Evolutionary conservation across 1,140 invertebrate genomes (phyloP).

Genomic region (Hydropsyche tenuis): DNA sequence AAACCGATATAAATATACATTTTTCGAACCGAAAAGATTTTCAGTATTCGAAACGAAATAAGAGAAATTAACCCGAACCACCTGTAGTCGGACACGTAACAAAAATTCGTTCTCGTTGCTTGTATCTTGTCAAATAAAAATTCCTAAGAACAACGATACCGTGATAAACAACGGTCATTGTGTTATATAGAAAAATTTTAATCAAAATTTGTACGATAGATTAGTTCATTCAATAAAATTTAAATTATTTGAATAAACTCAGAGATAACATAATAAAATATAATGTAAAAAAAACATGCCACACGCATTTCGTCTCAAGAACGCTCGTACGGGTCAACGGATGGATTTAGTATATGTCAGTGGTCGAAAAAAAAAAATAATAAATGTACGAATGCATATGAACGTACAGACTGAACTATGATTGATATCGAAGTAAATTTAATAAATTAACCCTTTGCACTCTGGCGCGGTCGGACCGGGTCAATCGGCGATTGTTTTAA

Average conservation of each 20-base stretch:
- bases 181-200: neutral
- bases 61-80: neutral
- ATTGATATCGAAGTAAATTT: constrained; percentile 20
- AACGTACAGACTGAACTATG: constrained; percentile 21
- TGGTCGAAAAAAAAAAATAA: neutral
- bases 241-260: too few relatives aligned
- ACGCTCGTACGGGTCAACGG: neutral
- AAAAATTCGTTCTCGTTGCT: constrained; percentile 27
- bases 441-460: constrained; percentile 29
- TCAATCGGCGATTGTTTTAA: constrained; percentile 26
- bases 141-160: constrained; percentile 9
- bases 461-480: constrained; percentile 20
- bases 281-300: neutral
- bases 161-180: constrained; percentile 6
- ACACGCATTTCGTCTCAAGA: neutral
- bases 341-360: constrained; percentile 5
- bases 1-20: too few relatives aligned
- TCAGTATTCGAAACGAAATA: too few relatives aligned
- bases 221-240: neutral
- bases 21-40: too few relatives aligned
- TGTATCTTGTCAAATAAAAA: constrained; percentile 19
- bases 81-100: constrained; percentile 19
- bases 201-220: constrained; percentile 8
- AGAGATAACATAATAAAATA: too few relatives aligned
- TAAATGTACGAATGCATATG: neutral